A percentile compares a stretch with the other conserved stretches of the same genome.
Evolutionary conservation across 2,888 invertebrate species (phyloP).

Genomic region (Nomada ferruginata): DNA sequence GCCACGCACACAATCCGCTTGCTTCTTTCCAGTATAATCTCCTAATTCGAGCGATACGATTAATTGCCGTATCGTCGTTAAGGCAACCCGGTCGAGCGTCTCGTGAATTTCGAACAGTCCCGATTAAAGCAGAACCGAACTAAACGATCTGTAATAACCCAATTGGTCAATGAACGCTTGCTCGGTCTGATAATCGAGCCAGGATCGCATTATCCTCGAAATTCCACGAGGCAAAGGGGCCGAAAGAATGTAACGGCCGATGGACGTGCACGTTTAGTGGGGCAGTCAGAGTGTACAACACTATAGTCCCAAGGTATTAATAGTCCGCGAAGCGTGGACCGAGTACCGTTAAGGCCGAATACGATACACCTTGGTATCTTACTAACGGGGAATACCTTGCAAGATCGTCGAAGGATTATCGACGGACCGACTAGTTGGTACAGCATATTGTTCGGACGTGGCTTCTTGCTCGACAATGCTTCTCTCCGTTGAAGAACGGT

Average conservation of each 20-base stretch:
- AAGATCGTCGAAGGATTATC: constrained; percentile 33
- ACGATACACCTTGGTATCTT: constrained; percentile 70
- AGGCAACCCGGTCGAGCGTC: no score
- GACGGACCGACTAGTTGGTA: constrained; percentile 8
- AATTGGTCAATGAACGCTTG: neutral
- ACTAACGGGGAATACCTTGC: constrained; percentile 73
- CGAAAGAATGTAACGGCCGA: constrained; percentile 57
- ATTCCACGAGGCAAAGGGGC: constrained; percentile 44
- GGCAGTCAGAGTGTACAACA: constrained; percentile 55
- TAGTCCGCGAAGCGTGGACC: constrained; percentile 74
- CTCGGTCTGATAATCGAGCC: constrained; percentile 16
- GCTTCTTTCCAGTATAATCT: no score
- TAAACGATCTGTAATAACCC: neutral
- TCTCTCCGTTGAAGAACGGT: no score
- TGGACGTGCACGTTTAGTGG: constrained; percentile 60
- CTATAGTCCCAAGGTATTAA: constrained; percentile 67
- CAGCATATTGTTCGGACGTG: neutral
- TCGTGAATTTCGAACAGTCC: no score
- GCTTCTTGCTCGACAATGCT: neutral
- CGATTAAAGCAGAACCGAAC: neutral
- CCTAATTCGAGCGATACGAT: no score
- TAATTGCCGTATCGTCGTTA: no score
- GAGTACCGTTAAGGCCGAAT: constrained; percentile 81
- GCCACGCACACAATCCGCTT: no score
- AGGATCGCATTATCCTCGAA: constrained; percentile 59